Base-by-base conservation (phyloP, 2,888 invertebrate species). In the Phasia obesa region DNA sequence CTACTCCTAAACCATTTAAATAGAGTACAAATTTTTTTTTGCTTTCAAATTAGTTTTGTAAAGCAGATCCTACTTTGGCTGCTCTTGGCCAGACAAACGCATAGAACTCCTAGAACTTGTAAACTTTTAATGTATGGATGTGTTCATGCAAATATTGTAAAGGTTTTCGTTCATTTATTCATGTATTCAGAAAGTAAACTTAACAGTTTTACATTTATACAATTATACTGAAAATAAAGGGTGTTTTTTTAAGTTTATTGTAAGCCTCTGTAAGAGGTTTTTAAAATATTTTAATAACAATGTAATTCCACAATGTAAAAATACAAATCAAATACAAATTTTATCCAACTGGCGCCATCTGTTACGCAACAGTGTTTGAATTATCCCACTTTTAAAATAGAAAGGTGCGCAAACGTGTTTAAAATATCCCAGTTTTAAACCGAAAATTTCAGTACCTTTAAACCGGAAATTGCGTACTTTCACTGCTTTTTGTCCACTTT, bases 1-100 rank as follows among this genome's bases (percentile, higher is more conserved):
- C 27, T 13, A 60, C 38, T 67, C 23, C 60, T 60, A 67, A 76
- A 62, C 62, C 73, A 76, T 77, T 73, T 73, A 62, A 81, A 74
- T 74, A n/a, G 44, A 77, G 80, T 69, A 44, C 65, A 25, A 53
- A 23, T 53, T 21, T 27, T 31, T 25, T 65, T 51, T 53, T 59
- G 9, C 62, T 27, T 35, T 11, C 2, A 35, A 27, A 35, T 27
- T 15, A 21, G 13, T 53, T 35, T 2, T 35, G 5, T 49, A 15
- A 4, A 25, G 51, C 42, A 21, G 51, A 67, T 44, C 57, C 51
- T 73, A 79, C 4, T 51, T 51, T 60, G 42, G 65, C 17, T 71
- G 51, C 31, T 25, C 23, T 38, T 23, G 42, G 25, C 23, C 53
- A 55, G 23, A 70, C 69, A 21, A 44, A 49, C 27, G 57, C 31